Percentiles rank a stretch among this genome's conserved stretches.
Conservation (phyloP, 2,888 invertebrate genomes). For the Aleiodes leptofemur region DNA sequence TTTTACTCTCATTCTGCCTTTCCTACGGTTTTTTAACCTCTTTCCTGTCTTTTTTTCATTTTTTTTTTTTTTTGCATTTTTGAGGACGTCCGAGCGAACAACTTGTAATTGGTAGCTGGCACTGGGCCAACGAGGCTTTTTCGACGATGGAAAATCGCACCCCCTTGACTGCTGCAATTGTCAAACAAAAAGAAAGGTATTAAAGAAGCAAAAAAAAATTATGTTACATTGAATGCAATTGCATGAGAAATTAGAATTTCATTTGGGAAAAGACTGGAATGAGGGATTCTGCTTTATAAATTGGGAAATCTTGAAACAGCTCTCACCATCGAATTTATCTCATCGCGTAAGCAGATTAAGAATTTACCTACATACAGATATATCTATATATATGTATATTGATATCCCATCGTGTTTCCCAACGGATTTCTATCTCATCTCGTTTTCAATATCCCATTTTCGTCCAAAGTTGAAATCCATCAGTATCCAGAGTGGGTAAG, state of each 20-base stretch:
- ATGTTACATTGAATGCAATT: too few species aligned
- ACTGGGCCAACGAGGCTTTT: constrained; percentile 51
- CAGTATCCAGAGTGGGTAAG: constrained; percentile 37
- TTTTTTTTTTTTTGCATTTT: constrained; percentile 35
- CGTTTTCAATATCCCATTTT: constrained; percentile 47
- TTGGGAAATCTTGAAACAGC: too few species aligned
- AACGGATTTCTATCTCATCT: constrained; percentile 52
- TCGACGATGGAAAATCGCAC: constrained; percentile 47
- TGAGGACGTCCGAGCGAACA: constrained; percentile 46
- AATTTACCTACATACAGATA: constrained; percentile 30
- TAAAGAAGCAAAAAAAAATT: not conserved
- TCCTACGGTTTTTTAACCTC: not conserved
- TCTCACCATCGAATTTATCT: constrained; percentile 57
- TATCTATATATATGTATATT: constrained; percentile 5
- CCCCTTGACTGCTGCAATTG: constrained; percentile 19
- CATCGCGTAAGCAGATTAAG: constrained; percentile 56
- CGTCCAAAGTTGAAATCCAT: constrained; percentile 35
- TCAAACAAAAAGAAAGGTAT: not conserved
- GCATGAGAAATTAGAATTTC: too few species aligned
- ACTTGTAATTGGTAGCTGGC: constrained; percentile 56
- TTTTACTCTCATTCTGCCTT: not conserved
- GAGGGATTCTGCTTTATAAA: not conserved
- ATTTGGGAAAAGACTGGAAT: too few species aligned
- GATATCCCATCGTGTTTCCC: constrained; percentile 12
- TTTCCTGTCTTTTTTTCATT: constrained; percentile 14